Evolutionary conservation across 2,888 invertebrate genomes (phyloP), one percentile per base, ranked within the genome.

Genomic region (Dendrolimus pini): DNA sequence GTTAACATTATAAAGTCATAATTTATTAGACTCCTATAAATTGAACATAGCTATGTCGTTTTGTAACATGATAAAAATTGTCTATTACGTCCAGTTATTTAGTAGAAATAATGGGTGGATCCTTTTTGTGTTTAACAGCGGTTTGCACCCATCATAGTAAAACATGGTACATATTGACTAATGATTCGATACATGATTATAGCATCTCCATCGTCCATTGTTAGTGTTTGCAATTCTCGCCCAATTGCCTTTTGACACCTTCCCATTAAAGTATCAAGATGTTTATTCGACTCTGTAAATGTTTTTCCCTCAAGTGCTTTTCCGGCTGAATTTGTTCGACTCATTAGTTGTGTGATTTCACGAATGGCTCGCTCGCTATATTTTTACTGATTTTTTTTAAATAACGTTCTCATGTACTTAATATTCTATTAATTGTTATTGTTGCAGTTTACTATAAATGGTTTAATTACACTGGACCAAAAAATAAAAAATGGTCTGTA

Each of bases 191-290:
- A 47, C 47, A 12, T 47, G 47, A 47, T 47, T 47, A 47, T 10
- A 12, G 47, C 47, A 47, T 47, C 47, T 47, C 9, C 47, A 47
- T 58, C 7, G 52, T 41, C 42, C 13, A 53, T 41, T 55, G 72
- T 86, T 82, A 71, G 68, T 74, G 62, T 77, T 83, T 78, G 70
- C 70, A 81, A 84, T 85, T 85, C 73, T 79, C 79, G 64, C 62
- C 72, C 74, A 81, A 82, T 83, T 75, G 67, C 71, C 73, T 78
- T 79, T 82, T 83, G 72, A 77, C 84, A 79, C 82, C 73, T 82
- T 62, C 55, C 53, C 59, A 71, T 71, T 70, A 67, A 70, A 67
- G 68, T 65, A 56, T 62, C 53, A 59, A 65, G 58, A 71, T 71
- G 65, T 71, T 72, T 74, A 66, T 61, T 61, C 60, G 59, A 41